Evolutionary conservation across 2,888 invertebrate species (phyloP).

Genomic region (Dynastes grantii): DNA sequence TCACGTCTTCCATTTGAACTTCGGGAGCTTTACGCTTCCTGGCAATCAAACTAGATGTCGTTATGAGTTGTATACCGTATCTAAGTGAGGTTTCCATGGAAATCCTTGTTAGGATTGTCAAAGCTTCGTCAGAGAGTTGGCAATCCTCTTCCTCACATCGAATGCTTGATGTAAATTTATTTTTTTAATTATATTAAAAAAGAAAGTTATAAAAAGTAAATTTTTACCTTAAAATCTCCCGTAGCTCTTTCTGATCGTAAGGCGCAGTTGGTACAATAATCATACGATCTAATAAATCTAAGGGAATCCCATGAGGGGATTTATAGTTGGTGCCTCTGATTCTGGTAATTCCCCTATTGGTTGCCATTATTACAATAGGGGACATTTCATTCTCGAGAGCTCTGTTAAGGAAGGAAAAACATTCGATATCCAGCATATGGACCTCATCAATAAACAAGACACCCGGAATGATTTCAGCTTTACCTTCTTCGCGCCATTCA

Average conservation of each 20-base stretch:
- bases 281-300: conserved; percentile 95
- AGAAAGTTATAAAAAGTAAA: background rate
- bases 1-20: conserved; percentile 91
- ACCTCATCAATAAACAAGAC: conserved; percentile 98
- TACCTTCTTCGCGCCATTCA: conserved; percentile 99
- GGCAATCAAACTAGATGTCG: conserved; percentile 95
- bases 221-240: conserved; percentile 85
- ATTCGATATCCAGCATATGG: conserved; percentile 99
- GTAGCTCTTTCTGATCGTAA: conserved; percentile 90
- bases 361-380: conserved; percentile 98
- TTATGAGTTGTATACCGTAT: conserved; percentile 98
- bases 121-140: conserved; percentile 91
- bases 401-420: conserved; percentile 97
- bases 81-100: conserved; percentile 94
- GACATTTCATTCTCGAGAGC: conserved; percentile 98
- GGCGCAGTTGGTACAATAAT: conserved; percentile 94
- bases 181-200: background rate
- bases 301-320: conserved; percentile 97
- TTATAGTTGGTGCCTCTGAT: conserved; percentile 95
- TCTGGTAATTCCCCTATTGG: conserved; percentile 94
- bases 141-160: conserved; percentile 99
- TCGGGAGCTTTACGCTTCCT: conserved; percentile 89
- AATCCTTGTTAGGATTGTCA: conserved; percentile 92
- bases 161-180: conserved; percentile 58
- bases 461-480: conserved; percentile 98